A percentile compares a stretch with the other conserved stretches of the same genome.
These are phyloP conservation scores for Euthynnus affinis DNA, from an alignment of 2,797 vertebrate genomes.

Conservation along the genomic window DNA sequence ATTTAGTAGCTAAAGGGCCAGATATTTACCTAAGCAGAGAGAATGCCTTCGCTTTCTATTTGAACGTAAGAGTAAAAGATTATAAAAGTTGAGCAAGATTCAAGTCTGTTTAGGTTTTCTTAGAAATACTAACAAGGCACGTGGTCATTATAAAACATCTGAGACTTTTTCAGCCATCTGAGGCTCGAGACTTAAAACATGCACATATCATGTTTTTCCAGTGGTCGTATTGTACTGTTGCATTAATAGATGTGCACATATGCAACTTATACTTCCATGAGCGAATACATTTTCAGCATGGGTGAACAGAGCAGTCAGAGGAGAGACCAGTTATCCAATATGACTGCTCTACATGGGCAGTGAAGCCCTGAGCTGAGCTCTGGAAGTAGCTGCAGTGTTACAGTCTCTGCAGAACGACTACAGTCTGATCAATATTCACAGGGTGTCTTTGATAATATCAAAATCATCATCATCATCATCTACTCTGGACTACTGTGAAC, in stretches of 20 bases:
- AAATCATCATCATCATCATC: neutral
- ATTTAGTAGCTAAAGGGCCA: no score
- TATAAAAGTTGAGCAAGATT: neutral
- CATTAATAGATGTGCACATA: conserved; percentile 42
- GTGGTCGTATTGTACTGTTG: neutral
- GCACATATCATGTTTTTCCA: conserved; percentile 8
- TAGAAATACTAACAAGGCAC: no score
- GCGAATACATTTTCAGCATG: conserved; percentile 56
- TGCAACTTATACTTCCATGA: conserved; percentile 45
- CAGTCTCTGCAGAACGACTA: conserved; percentile 28
- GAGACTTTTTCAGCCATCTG: neutral
- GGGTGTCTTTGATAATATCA: conserved; percentile 7
- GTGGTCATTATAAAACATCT: neutral
- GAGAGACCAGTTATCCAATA: conserved; percentile 44
- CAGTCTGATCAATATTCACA: conserved; percentile 48
- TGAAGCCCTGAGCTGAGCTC: conserved; percentile 44
- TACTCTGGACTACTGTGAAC: no score
- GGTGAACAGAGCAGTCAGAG: conserved; percentile 46
- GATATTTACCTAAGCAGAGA: no score
- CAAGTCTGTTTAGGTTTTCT: neutral
- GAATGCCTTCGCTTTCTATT: neutral
- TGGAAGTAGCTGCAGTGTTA: conserved; percentile 24
- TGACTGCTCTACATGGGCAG: conserved; percentile 57
- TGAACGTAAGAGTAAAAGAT: neutral
- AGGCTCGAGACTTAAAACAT: conserved; percentile 2